These are phyloP conservation scores for Lithophane ornitopus DNA, from an alignment of 2,888 invertebrate species.

Conservation along the genomic window DNA sequence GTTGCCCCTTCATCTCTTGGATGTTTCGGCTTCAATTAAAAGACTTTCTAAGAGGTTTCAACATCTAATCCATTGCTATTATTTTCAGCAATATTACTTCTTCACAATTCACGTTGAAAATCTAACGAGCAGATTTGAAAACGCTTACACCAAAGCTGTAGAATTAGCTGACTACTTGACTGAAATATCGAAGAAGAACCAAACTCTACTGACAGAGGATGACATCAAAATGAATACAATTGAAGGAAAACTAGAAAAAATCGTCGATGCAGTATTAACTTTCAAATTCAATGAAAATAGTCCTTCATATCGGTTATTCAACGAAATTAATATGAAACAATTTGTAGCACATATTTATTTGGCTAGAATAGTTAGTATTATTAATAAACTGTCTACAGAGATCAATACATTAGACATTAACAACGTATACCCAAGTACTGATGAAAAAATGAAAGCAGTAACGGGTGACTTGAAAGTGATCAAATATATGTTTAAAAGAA, in stretches of 20 bases:
- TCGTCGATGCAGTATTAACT: conserved; percentile 76
- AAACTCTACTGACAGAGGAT: conserved; percentile 66
- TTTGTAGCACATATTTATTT: conserved; percentile 78
- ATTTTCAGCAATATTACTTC: conserved; percentile 85
- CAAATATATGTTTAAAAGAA: conserved; percentile 79
- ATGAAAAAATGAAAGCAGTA: conserved; percentile 71
- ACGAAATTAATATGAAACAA: conserved; percentile 80
- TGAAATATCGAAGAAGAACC: conserved; percentile 74
- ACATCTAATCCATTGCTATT: conserved; percentile 14
- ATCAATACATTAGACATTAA: conserved; percentile 71
- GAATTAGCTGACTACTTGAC: conserved; percentile 72
- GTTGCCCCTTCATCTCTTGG: background rate
- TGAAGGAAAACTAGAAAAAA: conserved; percentile 74
- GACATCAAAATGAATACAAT: conserved; percentile 73
- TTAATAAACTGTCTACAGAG: conserved; percentile 77
- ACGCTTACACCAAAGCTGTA: conserved; percentile 75
- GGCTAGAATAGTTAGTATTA: conserved; percentile 78
- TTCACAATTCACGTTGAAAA: conserved; percentile 77
- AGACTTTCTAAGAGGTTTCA: background rate
- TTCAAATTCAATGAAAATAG: conserved; percentile 78
- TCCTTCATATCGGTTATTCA: conserved; percentile 76
- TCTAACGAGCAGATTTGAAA: conserved; percentile 79
- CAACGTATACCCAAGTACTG: conserved; percentile 63
- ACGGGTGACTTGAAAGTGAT: conserved; percentile 73
- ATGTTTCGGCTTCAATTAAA: background rate